phyloP scores from a whole-genome alignment of 2,797 vertebrate genomes.

The Heteromormyrus szaboi region DNA sequence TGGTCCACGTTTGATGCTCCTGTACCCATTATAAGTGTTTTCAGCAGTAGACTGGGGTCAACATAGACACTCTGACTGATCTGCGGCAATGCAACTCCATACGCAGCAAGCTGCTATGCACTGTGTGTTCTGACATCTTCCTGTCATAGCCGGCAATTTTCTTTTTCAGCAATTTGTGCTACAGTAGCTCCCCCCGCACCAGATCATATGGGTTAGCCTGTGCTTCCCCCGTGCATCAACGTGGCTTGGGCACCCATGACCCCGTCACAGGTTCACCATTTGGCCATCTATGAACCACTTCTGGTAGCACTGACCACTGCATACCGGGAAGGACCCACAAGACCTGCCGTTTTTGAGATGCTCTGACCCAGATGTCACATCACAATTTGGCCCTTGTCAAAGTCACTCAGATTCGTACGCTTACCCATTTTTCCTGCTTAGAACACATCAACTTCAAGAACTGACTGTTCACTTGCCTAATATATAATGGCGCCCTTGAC shows the following conservation, averaged over 20 bases:
- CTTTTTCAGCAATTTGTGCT: background rate
- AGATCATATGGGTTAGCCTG: background rate
- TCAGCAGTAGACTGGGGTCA: background rate
- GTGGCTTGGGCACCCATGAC: background rate
- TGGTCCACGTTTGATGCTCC: background rate
- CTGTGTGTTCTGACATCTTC: background rate
- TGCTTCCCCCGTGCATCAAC: background rate
- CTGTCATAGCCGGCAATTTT: background rate
- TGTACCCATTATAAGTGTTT: background rate
- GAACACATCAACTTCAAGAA: background rate
- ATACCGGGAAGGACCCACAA: background rate
- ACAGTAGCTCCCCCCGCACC: background rate
- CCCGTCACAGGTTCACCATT: background rate
- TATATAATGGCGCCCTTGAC: background rate
- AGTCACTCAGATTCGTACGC: background rate
- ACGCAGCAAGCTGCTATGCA: background rate
- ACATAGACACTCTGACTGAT: background rate
- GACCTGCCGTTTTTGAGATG: background rate
- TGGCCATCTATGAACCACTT: background rate
- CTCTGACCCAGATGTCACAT: background rate
- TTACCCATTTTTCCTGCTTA: background rate
- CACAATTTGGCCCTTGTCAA: background rate
- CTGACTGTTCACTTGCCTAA: background rate
- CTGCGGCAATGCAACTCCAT: background rate
- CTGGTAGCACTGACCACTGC: background rate